A percentile compares a stretch with the other conserved stretches of the same genome.
Evolutionary conservation across 2,113 vertebrate genomes (phyloP).

Genomic region (Heptranchias perlo): DNA sequence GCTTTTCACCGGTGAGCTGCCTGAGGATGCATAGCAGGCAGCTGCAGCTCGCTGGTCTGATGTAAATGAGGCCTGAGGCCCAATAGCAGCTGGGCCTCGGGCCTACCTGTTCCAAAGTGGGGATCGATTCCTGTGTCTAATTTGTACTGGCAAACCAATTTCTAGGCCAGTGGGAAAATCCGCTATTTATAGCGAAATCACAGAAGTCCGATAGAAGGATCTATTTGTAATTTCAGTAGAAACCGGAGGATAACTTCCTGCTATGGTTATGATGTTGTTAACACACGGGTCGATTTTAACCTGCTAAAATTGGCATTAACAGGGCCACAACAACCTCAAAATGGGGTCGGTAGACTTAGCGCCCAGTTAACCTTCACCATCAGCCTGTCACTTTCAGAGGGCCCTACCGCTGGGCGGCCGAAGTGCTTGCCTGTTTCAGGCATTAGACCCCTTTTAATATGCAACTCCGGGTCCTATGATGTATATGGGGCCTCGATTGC

Average conservation of each 20-base stretch:
- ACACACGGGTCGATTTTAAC: not conserved
- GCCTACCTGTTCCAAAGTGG: not conserved
- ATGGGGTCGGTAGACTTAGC: not conserved
- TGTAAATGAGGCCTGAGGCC: not conserved
- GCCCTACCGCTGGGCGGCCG: too few relatives aligned
- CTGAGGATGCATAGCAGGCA: not conserved
- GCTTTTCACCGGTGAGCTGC: not conserved
- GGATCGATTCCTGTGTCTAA: not conserved
- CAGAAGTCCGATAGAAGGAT: too few relatives aligned
- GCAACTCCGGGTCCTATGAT: too few relatives aligned
- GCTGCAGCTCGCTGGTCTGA: not conserved
- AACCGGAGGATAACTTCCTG: not conserved
- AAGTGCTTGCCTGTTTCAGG: too few relatives aligned
- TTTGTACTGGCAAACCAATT: not conserved
- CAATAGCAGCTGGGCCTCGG: not conserved
- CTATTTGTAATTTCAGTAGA: not conserved
- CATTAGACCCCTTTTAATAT: too few relatives aligned
- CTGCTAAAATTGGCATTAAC: not conserved
- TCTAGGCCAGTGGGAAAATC: not conserved
- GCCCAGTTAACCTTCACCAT: too few relatives aligned
- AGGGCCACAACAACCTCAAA: not conserved
- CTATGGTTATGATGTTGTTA: not conserved
- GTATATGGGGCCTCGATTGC: too few relatives aligned
- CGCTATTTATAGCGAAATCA: not conserved
- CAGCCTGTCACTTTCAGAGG: too few relatives aligned